phyloP scores from a whole-genome alignment of 1,140 invertebrate species.

The Spodoptera litura region DNA sequence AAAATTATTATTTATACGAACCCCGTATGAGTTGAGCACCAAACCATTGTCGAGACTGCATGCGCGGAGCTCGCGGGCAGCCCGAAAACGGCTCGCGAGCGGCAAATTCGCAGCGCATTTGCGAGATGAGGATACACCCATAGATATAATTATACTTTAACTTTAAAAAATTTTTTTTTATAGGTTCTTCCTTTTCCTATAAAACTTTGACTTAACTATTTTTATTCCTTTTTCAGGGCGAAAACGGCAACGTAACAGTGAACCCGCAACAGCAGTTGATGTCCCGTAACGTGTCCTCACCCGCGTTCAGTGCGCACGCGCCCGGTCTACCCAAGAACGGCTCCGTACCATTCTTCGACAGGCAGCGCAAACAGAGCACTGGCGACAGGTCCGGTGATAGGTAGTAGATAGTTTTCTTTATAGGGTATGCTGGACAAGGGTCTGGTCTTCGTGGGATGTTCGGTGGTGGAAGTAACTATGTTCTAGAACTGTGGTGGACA shows the following conservation, averaged over 20 bases:
- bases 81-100: no score
- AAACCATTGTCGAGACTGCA: no score
- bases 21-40: no score
- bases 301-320: slow-evolving; percentile 93
- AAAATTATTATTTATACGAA: no score
- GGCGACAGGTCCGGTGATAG: slow-evolving; percentile 88
- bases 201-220: background rate
- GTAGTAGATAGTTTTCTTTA: slow-evolving; percentile 52
- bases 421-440: background rate
- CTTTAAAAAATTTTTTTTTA: no score
- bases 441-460: slow-evolving; percentile 13
- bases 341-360: slow-evolving; percentile 94
- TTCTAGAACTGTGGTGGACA: no score
- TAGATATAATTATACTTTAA: no score
- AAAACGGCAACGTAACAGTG: slow-evolving; percentile 78
- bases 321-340: slow-evolving; percentile 94
- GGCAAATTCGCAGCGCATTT: no score
- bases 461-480: slow-evolving; percentile 19
- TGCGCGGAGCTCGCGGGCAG: no score
- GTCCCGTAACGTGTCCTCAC: slow-evolving; percentile 93
- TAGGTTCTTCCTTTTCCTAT: no score
- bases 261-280: slow-evolving; percentile 83
- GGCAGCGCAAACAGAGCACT: slow-evolving; percentile 92
- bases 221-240: slow-evolving; percentile 55
- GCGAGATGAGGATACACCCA: no score